phyloP scores from a whole-genome alignment of 2,888 invertebrate genomes.

The Siphlonurus alternatus region DNA sequence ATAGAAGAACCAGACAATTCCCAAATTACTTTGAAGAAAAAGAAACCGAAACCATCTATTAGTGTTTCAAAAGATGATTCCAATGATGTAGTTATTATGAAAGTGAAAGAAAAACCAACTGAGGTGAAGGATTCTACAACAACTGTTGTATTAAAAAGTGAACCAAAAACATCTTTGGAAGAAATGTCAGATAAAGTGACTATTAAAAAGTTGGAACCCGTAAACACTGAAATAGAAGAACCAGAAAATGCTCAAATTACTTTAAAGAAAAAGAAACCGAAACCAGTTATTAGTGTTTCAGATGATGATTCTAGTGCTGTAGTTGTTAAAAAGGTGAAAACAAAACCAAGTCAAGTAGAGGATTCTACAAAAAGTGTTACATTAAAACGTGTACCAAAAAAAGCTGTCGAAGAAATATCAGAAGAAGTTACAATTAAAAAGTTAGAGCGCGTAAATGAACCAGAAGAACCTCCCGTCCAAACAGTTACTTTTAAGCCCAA shows the following conservation, averaged over 20 bases:
- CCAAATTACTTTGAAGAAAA: conserved; percentile 51
- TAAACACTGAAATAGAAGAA: too few species aligned
- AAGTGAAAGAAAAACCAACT: conserved; percentile 9
- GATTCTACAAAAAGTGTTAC: conserved; percentile 9
- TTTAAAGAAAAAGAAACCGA: conserved; percentile 13
- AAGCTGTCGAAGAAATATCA: conserved; percentile 13
- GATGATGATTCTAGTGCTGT: conserved; percentile 24
- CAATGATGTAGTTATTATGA: conserved; percentile 10
- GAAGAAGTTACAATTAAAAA: conserved; percentile 17
- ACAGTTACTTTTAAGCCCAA: conserved; percentile 52
- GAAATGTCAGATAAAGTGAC: conserved; percentile 15
- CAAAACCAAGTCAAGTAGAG: conserved; percentile 19
- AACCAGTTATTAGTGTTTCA: conserved; percentile 16
- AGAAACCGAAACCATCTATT: conserved; percentile 45
- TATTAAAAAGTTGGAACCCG: conserved; percentile 17
- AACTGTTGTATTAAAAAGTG: conserved; percentile 12
- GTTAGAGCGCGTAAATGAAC: conserved; percentile 35
- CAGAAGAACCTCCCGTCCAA: conserved; percentile 57
- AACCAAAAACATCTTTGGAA: conserved; percentile 12
- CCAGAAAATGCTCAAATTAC: conserved; percentile 17
- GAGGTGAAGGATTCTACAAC: conserved; percentile 13
- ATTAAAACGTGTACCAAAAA: conserved; percentile 9
- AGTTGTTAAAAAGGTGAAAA: conserved; percentile 20
- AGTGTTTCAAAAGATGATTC: conserved; percentile 14
- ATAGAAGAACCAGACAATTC: conserved; percentile 58